Evolutionary conservation across 2,888 invertebrate species (phyloP).

Genomic region (Atrina japonica): DNA sequence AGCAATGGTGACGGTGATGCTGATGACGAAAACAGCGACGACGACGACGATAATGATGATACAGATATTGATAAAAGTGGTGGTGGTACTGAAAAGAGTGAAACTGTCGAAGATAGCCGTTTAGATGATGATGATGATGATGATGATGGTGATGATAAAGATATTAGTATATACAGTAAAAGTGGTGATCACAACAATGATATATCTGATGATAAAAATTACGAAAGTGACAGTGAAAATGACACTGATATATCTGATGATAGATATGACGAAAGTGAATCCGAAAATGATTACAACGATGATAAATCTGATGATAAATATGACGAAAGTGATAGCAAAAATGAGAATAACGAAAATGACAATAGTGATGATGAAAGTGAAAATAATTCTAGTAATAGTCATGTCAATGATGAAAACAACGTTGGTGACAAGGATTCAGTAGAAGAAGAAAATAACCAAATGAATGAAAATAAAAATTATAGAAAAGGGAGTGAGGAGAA

Average conservation of each 20-base stretch:
- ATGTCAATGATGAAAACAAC: neutral
- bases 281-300: neutral
- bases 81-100: neutral
- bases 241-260: neutral
- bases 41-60: neutral
- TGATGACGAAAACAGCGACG: neutral
- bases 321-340: neutral
- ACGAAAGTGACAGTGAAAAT: too few relatives aligned
- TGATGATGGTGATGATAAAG: constrained; percentile 5
- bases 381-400: neutral
- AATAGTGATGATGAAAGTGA: neutral
- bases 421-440: neutral
- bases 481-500: neutral
- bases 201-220: too few relatives aligned
- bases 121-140: neutral
- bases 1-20: neutral
- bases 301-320: neutral
- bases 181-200: too few relatives aligned
- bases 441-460: neutral
- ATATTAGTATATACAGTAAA: neutral
- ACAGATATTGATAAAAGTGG: neutral
- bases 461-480: too few relatives aligned
- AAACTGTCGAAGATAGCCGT: neutral
- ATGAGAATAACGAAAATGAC: neutral
- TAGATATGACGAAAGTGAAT: neutral